Percentiles rank a stretch among this genome's conserved stretches.
Evolutionary conservation across 2,797 vertebrate species (phyloP).

Genomic region (Cuculus canorus): DNA sequence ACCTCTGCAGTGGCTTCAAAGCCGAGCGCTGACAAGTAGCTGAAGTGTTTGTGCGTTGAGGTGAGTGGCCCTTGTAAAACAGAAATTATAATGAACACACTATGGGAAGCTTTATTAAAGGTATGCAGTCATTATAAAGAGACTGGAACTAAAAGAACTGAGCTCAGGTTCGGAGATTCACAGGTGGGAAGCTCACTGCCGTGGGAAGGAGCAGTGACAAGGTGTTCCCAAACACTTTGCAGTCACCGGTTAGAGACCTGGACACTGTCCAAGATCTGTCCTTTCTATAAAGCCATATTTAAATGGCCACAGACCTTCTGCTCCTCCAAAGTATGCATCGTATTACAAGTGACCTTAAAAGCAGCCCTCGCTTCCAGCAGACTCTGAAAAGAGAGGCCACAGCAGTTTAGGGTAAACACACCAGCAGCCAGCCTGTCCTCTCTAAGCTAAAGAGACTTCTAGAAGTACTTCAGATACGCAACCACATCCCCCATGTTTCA

Average conservation of each 20-base stretch:
- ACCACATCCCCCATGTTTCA: not conserved
- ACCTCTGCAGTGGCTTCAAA: not conserved
- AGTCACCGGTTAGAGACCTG: not conserved
- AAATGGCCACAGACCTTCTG: not conserved
- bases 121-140: rapidly evolving
- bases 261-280: not conserved
- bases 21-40: not conserved
- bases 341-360: not conserved
- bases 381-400: not conserved
- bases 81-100: not conserved
- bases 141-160: not conserved
- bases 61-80: not conserved
- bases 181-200: not conserved
- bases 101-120: not conserved
- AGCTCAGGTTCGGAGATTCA: not conserved
- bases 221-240: rapidly evolving
- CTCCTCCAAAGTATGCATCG: not conserved
- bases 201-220: rapidly evolving
- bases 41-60: not conserved
- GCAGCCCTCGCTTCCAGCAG: not conserved
- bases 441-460: not conserved
- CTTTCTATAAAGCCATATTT: not conserved
- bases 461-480: not conserved
- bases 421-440: rapidly evolving
- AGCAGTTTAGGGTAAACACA: rapidly evolving